phyloP scores from a whole-genome alignment of 2,113 vertebrate genomes.

The Melospiza georgiana region DNA sequence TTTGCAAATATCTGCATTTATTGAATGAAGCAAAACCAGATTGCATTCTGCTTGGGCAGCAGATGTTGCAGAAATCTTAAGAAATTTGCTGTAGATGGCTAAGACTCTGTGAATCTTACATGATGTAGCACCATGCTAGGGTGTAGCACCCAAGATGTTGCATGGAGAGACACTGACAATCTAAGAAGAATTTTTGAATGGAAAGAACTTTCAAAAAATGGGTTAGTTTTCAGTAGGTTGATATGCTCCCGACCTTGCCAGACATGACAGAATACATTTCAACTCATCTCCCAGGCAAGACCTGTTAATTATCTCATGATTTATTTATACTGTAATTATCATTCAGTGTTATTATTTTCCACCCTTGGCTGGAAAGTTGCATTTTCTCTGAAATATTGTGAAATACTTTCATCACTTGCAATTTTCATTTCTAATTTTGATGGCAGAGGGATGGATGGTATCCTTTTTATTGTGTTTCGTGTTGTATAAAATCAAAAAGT shows the following conservation, averaged over 20 bases:
- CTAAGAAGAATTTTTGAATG: background rate
- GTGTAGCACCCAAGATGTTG: background rate
- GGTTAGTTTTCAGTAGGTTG: background rate
- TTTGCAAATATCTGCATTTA: conserved; percentile 4
- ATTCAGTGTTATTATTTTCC: background rate
- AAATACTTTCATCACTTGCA: background rate
- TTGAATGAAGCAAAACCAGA: background rate
- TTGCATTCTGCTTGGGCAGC: background rate
- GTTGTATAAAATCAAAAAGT: background rate
- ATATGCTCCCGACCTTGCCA: background rate
- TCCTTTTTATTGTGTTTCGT: background rate
- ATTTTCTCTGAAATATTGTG: background rate
- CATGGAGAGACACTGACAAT: background rate
- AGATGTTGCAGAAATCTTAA: background rate
- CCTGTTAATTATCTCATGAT: conserved; percentile 15
- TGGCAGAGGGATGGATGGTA: background rate
- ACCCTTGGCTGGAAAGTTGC: background rate
- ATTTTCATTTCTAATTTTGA: background rate
- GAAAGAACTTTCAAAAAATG: background rate
- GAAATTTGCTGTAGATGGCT: background rate
- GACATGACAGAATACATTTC: background rate
- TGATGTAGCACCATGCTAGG: background rate
- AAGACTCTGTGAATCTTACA: background rate
- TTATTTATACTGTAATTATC: conserved; percentile 2
- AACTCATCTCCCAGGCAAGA: background rate